Percentiles rank a stretch among this genome's conserved stretches.
Evolutionary conservation across 2,888 invertebrate species (phyloP).

Genomic region (Calliphora vomitoria): DNA sequence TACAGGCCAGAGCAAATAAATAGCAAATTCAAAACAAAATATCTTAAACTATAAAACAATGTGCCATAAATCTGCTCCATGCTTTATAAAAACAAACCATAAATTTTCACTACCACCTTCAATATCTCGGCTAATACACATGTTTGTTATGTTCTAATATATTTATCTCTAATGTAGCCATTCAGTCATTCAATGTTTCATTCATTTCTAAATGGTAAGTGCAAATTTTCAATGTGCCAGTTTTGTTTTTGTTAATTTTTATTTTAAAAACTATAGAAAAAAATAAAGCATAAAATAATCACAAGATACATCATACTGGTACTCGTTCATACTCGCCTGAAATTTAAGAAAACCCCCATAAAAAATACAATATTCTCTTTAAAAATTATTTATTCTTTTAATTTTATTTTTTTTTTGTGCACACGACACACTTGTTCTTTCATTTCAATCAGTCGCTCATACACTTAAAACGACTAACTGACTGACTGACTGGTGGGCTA

Average conservation of each 20-base stretch:
- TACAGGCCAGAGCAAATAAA: neutral
- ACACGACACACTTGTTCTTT: conserved; percentile 70
- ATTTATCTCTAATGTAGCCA: conserved; percentile 6
- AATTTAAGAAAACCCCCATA: neutral
- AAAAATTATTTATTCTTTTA: conserved; percentile 27
- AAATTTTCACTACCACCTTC: neutral
- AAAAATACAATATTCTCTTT: conserved; percentile 12
- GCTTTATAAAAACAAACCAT: neutral
- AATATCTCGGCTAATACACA: conserved; percentile 3
- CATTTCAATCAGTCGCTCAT: conserved; percentile 38
- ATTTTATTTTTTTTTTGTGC: conserved; percentile 58
- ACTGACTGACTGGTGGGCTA: neutral
- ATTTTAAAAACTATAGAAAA: no score
- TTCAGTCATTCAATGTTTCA: no score
- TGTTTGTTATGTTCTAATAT: conserved; percentile 15
- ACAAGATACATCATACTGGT: neutral
- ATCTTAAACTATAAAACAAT: neutral
- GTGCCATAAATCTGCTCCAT: neutral
- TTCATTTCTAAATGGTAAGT: no score
- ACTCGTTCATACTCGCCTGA: neutral
- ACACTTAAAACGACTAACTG: conserved; percentile 26
- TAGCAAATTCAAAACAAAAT: neutral
- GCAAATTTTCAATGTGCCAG: no score
- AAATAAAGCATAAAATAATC: neutral
- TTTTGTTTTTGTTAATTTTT: no score